Conservation (phyloP, 1,140 invertebrate genomes). For the Telenomus remus region DNA sequence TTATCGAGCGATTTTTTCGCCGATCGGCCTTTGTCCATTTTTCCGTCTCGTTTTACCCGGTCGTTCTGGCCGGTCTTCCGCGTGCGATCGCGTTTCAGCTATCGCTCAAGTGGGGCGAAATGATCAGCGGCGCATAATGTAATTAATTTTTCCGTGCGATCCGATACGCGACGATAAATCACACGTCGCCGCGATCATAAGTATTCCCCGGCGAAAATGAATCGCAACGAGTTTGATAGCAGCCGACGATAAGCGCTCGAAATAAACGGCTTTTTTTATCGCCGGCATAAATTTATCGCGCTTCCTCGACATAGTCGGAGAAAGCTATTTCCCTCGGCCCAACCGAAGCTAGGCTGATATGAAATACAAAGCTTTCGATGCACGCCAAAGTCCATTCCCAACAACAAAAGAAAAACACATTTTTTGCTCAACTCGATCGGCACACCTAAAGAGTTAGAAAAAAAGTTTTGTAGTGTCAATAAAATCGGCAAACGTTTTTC, state of each 20-base stretch:
- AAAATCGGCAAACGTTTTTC: no score
- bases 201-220: conserved; percentile 16
- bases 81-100: no score
- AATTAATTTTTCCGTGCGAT: conserved; percentile 2
- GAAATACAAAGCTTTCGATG: conserved; percentile 45
- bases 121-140: background rate
- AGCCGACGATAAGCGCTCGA: conserved; percentile 12
- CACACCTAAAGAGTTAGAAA: no score
- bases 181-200: background rate
- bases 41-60: no score
- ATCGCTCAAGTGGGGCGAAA: background rate
- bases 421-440: no score
- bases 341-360: conserved; percentile 22
- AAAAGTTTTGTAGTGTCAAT: no score
- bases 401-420: no score
- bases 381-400: conserved; percentile 19
- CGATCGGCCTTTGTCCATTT: no score
- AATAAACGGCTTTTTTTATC: conserved; percentile 21
- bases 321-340: conserved; percentile 27
- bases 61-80: no score
- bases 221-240: conserved; percentile 16
- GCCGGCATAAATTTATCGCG: conserved; percentile 23
- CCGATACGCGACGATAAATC: background rate
- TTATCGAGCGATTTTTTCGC: conserved; percentile 26
- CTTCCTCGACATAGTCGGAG: conserved; percentile 17